Conservation (phyloP, 2,888 invertebrate genomes). For the Phrixothrix hirtus region DNA sequence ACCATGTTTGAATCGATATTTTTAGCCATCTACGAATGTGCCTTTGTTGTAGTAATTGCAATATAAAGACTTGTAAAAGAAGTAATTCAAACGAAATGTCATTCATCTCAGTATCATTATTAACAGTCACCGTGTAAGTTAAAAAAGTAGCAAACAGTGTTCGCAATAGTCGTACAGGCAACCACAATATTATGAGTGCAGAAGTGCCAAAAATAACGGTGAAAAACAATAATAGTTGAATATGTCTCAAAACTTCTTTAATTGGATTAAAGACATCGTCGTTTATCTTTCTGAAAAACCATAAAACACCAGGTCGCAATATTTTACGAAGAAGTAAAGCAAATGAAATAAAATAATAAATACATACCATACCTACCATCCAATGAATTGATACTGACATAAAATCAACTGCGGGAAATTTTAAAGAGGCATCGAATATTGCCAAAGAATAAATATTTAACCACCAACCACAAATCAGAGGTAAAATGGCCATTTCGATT, state of each 20-base stretch:
- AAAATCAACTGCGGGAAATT: constrained; percentile 86
- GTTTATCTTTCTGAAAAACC: constrained; percentile 97
- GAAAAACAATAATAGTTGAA: constrained; percentile 87
- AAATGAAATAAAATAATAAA: constrained; percentile 98
- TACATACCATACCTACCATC: constrained; percentile 98
- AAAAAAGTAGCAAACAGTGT: constrained; percentile 82
- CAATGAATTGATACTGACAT: constrained; percentile 94
- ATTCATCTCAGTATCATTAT: constrained; percentile 84
- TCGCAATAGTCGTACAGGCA: constrained; percentile 87
- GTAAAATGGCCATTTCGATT: constrained; percentile 95
- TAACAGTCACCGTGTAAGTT: constrained; percentile 89
- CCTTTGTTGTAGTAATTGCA: constrained; percentile 93
- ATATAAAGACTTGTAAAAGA: constrained; percentile 89
- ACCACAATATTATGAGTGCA: constrained; percentile 93
- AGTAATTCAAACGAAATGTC: constrained; percentile 93
- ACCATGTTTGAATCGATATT: constrained; percentile 85
- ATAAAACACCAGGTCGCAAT: constrained; percentile 92
- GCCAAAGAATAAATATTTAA: constrained; percentile 95
- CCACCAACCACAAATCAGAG: constrained; percentile 99
- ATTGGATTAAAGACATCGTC: constrained; percentile 99
- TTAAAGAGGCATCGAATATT: constrained; percentile 86
- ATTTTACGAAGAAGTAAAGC: constrained; percentile 91
- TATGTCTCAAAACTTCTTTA: constrained; percentile 91
- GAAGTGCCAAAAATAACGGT: constrained; percentile 95
- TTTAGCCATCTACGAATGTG: constrained; percentile 95